Conservation (phyloP, 2,888 invertebrate species). For the Axea sp. region DNA sequence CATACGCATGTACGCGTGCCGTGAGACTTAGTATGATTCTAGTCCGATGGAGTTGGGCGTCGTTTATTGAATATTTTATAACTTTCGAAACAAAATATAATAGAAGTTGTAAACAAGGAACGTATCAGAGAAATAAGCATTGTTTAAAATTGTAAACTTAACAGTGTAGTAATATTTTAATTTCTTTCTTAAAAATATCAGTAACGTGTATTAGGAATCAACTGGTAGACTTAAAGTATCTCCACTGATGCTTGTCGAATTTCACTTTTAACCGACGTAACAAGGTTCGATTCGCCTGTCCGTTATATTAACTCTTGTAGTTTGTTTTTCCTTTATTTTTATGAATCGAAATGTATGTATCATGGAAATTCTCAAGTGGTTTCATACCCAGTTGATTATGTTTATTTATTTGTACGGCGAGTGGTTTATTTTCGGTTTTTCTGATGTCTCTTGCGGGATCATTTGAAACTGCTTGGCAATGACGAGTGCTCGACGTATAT, state of each 20-base stretch:
- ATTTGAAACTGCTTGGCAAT: slow-evolving; percentile 73
- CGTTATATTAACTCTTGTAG: slow-evolving; percentile 34
- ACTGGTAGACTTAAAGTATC: slow-evolving; percentile 24
- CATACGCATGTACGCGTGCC: slow-evolving; percentile 48
- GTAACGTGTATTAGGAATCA: slow-evolving; percentile 54
- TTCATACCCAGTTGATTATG: slow-evolving; percentile 70
- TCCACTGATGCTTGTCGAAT: slow-evolving; percentile 40
- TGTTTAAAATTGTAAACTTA: too few relatives aligned
- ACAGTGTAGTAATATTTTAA: too few relatives aligned
- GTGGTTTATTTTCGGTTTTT: slow-evolving; percentile 70
- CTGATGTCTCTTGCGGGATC: slow-evolving; percentile 71
- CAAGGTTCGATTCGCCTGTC: slow-evolving; percentile 46
- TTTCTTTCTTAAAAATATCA: slow-evolving; percentile 29
- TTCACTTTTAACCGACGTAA: slow-evolving; percentile 50
- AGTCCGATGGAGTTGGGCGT: slow-evolving; percentile 71
- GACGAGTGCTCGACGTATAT: slow-evolving; percentile 63
- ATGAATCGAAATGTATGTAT: slow-evolving; percentile 58
- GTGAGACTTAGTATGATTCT: slow-evolving; percentile 59
- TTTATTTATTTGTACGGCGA: slow-evolving; percentile 68
- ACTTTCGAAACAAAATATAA: slow-evolving; percentile 60
- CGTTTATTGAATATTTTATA: slow-evolving; percentile 74
- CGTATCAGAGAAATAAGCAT: too few relatives aligned
- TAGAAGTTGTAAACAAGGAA: slow-evolving; percentile 18
- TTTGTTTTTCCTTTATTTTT: slow-evolving; percentile 45
- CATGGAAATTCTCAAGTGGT: slow-evolving; percentile 65